Evolutionary conservation across 2,113 vertebrate species (phyloP), one percentile per base, ranked within the genome.

Genomic region (Mionectes macconnelli): DNA sequence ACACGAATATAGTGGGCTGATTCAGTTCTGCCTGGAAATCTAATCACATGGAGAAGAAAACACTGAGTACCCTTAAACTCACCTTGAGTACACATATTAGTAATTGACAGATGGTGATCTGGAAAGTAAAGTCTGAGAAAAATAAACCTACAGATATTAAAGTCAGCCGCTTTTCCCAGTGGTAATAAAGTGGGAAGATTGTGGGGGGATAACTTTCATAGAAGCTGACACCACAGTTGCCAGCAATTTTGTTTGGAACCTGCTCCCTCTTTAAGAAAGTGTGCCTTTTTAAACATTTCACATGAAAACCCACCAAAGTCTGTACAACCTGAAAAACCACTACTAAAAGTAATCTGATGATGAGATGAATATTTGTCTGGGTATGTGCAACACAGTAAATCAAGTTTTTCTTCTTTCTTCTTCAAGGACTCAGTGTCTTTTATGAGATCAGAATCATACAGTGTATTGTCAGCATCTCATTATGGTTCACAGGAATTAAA

Each of bases 371-470:
- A 66, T 96, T 94, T 96, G 57, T 81, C 79, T 94, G 86, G 56
- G 85, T 90, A 89, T 90, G 68, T 68, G 64, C 49, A 93, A 80
- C 8, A 15, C 33, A 27, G 80, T 35, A n/a, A 77, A 90, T 96
- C 81, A 81, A 77, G 96, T 90, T 97, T 97, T 95, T 96, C 95
- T 91, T 95, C 95, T 95, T 94, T 80, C 49, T 47, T 84, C 87
- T 68, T 45, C 63, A 75, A 79, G 87, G 59, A n/a, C 28, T 40
- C 33, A 45, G 69, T 64, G 37, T 24, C 14, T 80, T 95, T 87
- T 88, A 81, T 68, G 80, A 77, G 44, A 70, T 28, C 15, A n/a
- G 67, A 87, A 87, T 88, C 35, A 52, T 56, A 17, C 10, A 12
- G 28, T 47, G 33, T 73, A n/a, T 70, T 11, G 3, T 78, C 76